Base-by-base conservation (phyloP, 1,140 invertebrate genomes). In the Pinna nobilis region DNA sequence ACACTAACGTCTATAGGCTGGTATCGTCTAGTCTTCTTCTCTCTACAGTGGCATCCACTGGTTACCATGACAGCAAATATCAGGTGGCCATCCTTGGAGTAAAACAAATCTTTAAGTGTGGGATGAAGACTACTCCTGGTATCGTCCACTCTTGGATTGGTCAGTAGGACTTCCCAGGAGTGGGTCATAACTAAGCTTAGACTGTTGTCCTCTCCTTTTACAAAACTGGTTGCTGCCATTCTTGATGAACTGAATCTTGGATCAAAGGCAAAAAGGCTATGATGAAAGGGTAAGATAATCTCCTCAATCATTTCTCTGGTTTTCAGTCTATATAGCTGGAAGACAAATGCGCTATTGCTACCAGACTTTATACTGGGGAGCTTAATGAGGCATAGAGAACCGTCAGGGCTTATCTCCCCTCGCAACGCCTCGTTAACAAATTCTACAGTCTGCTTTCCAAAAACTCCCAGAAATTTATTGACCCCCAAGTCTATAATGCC, bases 381-480 rank as follows among this genome's bases (percentile, higher is more conserved):
- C 64, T 84, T 86, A 9, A 89, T 84, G 39, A 89, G 69, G 67
- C 86, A 88, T 59, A 82, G 77, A n/a, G 71, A 81, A 59, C 84
- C 82, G 70, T 89, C 88, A 5, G 88, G 86, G 65, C 84, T 87
- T n/a, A 89, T 84, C 73, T 88, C 83, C n/a, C 87, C 88, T 25
- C 83, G 55, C n/a, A 89, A 68, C 20, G 82, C 84, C 69, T 87
- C 85, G 74, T 88, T 88, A 44, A 85, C 78, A 79, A 86, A 88
- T 71, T 87, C 86, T 30, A 84, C 81, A 30, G 72, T 73, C 67
- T 88, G 85, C 60, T 86, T 84, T 30, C 87, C 88, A 60, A 89
- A 89, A 30, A 88, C 82, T 15, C 88, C 88, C 3, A 88, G 59
- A 65, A 88, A 88, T 70, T 89, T 89, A 60, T 88, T 86, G 55